A percentile compares a stretch with the other conserved stretches of the same genome.
phyloP scores from a whole-genome alignment of 2,797 vertebrate species.

The Pristis pectinata region DNA sequence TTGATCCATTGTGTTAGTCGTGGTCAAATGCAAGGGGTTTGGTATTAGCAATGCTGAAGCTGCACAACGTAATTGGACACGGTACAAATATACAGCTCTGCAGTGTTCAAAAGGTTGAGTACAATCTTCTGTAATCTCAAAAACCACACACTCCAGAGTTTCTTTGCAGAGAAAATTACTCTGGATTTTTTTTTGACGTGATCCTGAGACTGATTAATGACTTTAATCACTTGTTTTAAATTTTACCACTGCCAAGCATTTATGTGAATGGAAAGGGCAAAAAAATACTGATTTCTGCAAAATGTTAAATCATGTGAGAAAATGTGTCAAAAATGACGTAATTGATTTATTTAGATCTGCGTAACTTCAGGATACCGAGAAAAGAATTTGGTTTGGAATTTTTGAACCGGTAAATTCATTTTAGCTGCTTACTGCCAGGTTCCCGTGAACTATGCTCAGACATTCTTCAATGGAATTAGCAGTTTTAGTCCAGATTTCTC shows the following conservation, averaged over 20 bases:
- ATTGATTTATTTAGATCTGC: background rate
- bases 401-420: background rate
- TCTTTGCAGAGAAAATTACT: constrained; percentile 3
- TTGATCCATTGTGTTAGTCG: background rate
- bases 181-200: background rate
- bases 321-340: background rate
- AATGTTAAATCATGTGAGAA: background rate
- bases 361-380: background rate
- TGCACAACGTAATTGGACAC: background rate
- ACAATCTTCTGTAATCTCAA: background rate
- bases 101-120: background rate
- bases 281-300: background rate
- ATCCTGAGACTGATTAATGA: constrained; percentile 43
- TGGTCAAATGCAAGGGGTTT: background rate
- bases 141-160: constrained; percentile 2
- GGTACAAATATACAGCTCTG: background rate
- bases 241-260: constrained; percentile 39
- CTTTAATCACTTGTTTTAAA: constrained; percentile 44
- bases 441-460: background rate
- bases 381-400: background rate
- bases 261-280: background rate
- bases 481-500: background rate
- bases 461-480: background rate
- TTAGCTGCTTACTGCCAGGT: background rate
- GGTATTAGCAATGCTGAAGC: background rate